Evolutionary conservation across 1,140 invertebrate species (phyloP).

Genomic region (Scaptodrosophila lebanonensis): DNA sequence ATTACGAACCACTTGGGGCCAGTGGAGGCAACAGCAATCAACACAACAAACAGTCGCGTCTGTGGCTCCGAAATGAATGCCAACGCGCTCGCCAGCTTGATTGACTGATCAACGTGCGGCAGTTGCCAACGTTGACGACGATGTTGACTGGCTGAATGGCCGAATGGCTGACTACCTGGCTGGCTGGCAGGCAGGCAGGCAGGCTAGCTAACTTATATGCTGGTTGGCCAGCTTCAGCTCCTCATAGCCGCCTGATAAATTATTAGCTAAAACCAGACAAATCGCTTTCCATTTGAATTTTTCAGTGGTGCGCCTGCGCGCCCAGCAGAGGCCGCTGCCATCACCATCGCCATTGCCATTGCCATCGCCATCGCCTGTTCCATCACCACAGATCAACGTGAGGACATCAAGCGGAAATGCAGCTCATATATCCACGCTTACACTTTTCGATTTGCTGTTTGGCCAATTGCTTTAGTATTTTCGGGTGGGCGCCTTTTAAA

Average conservation of each 20-base stretch:
- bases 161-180: slow-evolving; percentile 6
- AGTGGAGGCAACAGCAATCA: slow-evolving; percentile 49
- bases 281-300: slow-evolving; percentile 74
- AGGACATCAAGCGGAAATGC: slow-evolving; percentile 41
- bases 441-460: slow-evolving; percentile 26
- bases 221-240: too few relatives aligned
- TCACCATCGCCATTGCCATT: not conserved
- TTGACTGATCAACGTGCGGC: slow-evolving; percentile 59
- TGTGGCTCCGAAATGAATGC: too few relatives aligned
- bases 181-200: too few relatives aligned
- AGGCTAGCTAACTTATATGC: too few relatives aligned
- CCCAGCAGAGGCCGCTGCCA: not conserved
- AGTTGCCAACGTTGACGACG: slow-evolving; percentile 11
- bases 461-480: too few relatives aligned
- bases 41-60: slow-evolving; percentile 26
- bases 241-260: slow-evolving; percentile 58
- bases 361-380: not conserved
- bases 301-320: not conserved
- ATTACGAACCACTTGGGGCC: slow-evolving; percentile 34
- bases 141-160: slow-evolving; percentile 2
- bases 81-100: slow-evolving; percentile 21
- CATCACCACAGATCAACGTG: slow-evolving; percentile 47
- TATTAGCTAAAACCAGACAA: slow-evolving; percentile 74
- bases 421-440: not conserved
- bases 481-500: too few relatives aligned